Percentiles rank a stretch among this genome's conserved stretches.
Conservation (phyloP, 1,140 invertebrate genomes). For the Tetramorium alpestre region DNA sequence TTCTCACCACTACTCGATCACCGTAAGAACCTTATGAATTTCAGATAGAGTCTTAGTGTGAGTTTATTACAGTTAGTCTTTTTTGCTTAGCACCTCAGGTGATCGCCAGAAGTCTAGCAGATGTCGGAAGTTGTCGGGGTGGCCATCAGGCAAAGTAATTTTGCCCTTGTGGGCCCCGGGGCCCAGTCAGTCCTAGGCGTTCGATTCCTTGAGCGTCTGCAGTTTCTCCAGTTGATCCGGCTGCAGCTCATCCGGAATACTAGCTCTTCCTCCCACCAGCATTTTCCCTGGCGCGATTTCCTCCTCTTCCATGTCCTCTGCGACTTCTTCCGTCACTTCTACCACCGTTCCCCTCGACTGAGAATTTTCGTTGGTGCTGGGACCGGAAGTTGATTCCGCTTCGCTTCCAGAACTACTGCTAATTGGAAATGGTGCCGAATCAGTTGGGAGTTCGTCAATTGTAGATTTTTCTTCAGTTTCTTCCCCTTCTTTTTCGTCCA, state of each 20-base stretch:
- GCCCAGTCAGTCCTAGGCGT: constrained; percentile 89
- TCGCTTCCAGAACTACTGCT: constrained; percentile 88
- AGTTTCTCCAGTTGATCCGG: constrained; percentile 93
- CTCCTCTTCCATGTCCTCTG: constrained; percentile 83
- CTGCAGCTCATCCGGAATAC: constrained; percentile 94
- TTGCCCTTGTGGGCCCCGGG: constrained; percentile 80
- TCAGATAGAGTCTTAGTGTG: constrained; percentile 15
- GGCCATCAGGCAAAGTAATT: constrained; percentile 83
- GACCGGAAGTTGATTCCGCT: constrained; percentile 87
- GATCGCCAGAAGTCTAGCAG: constrained; percentile 83
- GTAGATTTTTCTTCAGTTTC: constrained; percentile 78
- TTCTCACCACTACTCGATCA: constrained; percentile 20
- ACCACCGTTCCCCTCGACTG: constrained; percentile 80
- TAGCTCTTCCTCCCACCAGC: constrained; percentile 90
- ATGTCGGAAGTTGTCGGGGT: constrained; percentile 82
- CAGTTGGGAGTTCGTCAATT: constrained; percentile 83
- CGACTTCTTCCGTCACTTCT: constrained; percentile 73
- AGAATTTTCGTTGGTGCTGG: constrained; percentile 88
- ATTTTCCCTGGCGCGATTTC: constrained; percentile 90
- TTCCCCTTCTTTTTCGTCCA: constrained; percentile 68
- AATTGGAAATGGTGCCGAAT: constrained; percentile 86
- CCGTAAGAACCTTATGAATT: constrained; percentile 18
- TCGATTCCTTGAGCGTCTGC: constrained; percentile 94
- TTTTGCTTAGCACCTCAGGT: constrained; percentile 77
- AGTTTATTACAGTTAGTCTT: constrained; percentile 74